Percentiles rank a stretch among this genome's conserved stretches.
phyloP scores from a whole-genome alignment of 1,140 invertebrate genomes.

The Scaptodrosophila lebanonensis region DNA sequence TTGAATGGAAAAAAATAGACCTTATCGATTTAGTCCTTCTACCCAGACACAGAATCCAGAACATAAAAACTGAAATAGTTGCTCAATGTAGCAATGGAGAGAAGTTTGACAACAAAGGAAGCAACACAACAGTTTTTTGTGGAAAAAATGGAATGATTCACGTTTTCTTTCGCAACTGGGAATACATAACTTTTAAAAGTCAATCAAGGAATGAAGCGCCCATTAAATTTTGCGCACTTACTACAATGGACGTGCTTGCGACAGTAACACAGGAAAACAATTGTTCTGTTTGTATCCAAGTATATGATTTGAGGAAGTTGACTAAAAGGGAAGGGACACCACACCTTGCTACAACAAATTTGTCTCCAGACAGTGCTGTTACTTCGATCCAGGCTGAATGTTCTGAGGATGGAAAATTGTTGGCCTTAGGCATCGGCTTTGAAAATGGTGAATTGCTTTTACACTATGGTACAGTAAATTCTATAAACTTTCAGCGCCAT shows the following conservation, averaged over 20 bases:
- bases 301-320: slow-evolving; percentile 43
- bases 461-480: slow-evolving; percentile 37
- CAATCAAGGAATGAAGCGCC: neutral
- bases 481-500: slow-evolving; percentile 28
- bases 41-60: slow-evolving; percentile 7
- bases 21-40: slow-evolving; percentile 27
- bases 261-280: slow-evolving; percentile 18
- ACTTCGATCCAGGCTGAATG: slow-evolving; percentile 16
- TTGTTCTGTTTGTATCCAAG: slow-evolving; percentile 16
- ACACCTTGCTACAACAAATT: slow-evolving; percentile 12
- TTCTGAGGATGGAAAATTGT: slow-evolving; percentile 21
- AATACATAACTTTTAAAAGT: slow-evolving; percentile 33
- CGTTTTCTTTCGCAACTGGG: slow-evolving; percentile 29
- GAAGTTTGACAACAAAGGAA: slow-evolving; percentile 3
- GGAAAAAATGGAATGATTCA: slow-evolving; percentile 30
- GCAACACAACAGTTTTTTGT: slow-evolving; percentile 35
- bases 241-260: slow-evolving; percentile 33
- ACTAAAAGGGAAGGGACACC: slow-evolving; percentile 28
- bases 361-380: slow-evolving; percentile 16
- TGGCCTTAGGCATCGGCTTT: slow-evolving; percentile 39
- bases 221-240: slow-evolving; percentile 37
- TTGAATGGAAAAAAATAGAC: slow-evolving; percentile 54
- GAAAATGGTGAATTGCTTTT: slow-evolving; percentile 45
- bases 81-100: slow-evolving; percentile 32
- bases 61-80: slow-evolving; percentile 20